Conservation (phyloP, 2,888 invertebrate species). For the Tyria jacobaeae region DNA sequence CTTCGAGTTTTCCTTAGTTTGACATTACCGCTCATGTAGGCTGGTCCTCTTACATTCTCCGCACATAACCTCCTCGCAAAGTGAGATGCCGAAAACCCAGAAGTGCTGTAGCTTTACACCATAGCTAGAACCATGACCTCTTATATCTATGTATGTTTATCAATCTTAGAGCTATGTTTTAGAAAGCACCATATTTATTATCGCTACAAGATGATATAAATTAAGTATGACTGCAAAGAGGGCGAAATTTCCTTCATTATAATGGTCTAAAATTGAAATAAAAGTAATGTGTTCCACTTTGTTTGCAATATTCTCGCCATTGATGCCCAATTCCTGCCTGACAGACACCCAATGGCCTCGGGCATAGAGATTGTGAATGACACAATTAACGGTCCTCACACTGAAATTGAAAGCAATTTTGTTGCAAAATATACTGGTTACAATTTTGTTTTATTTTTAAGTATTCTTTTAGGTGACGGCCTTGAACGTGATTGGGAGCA, state of each 20-base stretch:
- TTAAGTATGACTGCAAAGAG: background rate
- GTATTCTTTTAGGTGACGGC: background rate
- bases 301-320: background rate
- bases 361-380: background rate
- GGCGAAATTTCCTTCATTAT: background rate
- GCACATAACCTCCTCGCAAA: too few species aligned
- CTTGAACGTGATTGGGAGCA: background rate
- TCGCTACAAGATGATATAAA: too few species aligned
- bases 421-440: background rate
- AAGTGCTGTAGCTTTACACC: too few species aligned
- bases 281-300: background rate
- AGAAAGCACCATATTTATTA: too few species aligned
- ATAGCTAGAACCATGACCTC: too few species aligned
- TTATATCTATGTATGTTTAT: too few species aligned
- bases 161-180: too few species aligned
- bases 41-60: too few species aligned
- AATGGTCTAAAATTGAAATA: background rate
- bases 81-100: too few species aligned
- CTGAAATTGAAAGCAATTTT: conserved; percentile 9
- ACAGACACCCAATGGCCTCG: conserved; percentile 1
- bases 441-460: background rate
- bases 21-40: too few species aligned
- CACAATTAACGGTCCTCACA: conserved; percentile 3
- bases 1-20: too few species aligned
- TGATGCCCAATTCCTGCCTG: conserved; percentile 1